Conservation (phyloP, 2,888 invertebrate genomes). For the Pollenia angustigena region DNA sequence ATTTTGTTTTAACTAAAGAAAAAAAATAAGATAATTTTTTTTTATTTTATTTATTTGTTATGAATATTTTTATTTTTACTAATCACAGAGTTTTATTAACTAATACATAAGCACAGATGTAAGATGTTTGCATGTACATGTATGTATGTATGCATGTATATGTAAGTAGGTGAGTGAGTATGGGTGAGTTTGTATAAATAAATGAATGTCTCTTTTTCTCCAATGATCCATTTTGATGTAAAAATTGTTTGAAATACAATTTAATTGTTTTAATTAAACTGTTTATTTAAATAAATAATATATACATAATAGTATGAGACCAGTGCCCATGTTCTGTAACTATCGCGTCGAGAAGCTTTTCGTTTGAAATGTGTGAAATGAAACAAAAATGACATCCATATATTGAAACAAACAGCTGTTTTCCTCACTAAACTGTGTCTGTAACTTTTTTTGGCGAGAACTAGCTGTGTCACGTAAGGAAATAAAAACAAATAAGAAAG, state of each 20-base stretch:
- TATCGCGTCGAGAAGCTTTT: too few relatives aligned
- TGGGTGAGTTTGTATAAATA: background rate
- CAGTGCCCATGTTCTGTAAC: too few relatives aligned
- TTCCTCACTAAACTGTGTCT: too few relatives aligned
- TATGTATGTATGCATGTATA: background rate
- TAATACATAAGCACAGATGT: slow-evolving; percentile 67
- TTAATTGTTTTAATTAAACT: slow-evolving; percentile 2
- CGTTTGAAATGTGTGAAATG: too few relatives aligned
- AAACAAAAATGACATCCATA: too few relatives aligned
- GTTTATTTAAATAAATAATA: slow-evolving; percentile 29
- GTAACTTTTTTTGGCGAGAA: too few relatives aligned
- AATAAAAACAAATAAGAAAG: too few relatives aligned
- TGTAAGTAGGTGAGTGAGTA: background rate
- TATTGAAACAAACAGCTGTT: too few relatives aligned
- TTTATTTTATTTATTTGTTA: slow-evolving; percentile 26
- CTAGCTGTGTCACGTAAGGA: too few relatives aligned
- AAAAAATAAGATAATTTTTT: slow-evolving; percentile 20
- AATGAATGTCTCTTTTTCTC: background rate
- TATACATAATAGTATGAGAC: too few relatives aligned
- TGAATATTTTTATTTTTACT: slow-evolving; percentile 53
- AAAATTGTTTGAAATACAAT: background rate
- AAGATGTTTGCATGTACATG: slow-evolving; percentile 8
- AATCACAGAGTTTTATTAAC: slow-evolving; percentile 73
- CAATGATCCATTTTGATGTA: background rate
- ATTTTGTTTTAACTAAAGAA: slow-evolving; percentile 35